These are phyloP conservation scores for Acropternis orthonyx DNA, from an alignment of 2,797 vertebrate species.

Conservation along the genomic window DNA sequence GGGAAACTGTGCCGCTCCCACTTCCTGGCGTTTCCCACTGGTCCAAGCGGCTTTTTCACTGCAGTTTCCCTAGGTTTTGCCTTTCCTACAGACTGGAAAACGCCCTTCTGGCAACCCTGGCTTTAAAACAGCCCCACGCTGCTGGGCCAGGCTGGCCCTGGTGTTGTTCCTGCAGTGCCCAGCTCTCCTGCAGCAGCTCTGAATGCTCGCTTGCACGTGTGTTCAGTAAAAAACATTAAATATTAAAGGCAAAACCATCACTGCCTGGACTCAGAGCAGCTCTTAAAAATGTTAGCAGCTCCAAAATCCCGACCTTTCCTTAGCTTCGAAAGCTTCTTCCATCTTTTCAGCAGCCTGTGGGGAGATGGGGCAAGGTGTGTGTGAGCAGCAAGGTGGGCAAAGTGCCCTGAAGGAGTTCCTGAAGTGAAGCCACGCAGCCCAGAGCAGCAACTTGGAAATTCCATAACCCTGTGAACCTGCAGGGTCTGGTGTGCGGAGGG, in stretches of 20 bases:
- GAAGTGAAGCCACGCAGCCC: neutral
- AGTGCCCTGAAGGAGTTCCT: accelerated
- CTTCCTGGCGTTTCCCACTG: neutral
- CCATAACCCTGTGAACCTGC: neutral
- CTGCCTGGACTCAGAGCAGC: neutral
- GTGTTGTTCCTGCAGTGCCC: neutral
- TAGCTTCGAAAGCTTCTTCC: neutral
- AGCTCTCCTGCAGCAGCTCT: neutral
- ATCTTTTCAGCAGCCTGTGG: neutral
- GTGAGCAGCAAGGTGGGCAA: neutral
- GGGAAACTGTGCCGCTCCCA: neutral
- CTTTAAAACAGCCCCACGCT: neutral
- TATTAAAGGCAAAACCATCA: constrained; percentile 11
- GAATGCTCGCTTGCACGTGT: neutral
- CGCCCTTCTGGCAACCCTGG: constrained; percentile 9
- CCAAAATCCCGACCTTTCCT: neutral
- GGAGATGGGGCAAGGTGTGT: neutral
- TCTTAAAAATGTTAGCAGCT: neutral
- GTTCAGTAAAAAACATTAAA: neutral
- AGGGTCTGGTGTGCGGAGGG: neutral
- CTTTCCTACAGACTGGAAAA: neutral
- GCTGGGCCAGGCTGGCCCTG: neutral
- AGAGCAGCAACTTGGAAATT: neutral
- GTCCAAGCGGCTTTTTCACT: neutral
- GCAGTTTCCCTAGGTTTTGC: neutral